Conservation (phyloP, 2,113 vertebrate species). For the Atherinomorus stipes region DNA sequence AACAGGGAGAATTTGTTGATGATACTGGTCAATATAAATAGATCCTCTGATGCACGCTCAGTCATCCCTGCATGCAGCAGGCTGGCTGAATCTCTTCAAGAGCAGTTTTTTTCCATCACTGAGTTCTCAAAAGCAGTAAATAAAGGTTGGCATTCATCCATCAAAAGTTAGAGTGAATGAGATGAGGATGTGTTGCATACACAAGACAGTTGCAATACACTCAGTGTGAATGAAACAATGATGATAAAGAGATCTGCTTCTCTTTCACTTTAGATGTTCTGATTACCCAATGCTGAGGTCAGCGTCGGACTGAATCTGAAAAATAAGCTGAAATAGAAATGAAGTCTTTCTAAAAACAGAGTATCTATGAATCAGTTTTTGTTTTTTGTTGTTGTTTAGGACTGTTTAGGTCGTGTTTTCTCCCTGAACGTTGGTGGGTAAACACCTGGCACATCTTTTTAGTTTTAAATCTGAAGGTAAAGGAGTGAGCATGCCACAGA, state of each 20-base stretch:
- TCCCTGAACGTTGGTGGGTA: background rate
- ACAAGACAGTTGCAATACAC: background rate
- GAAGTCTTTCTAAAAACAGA: background rate
- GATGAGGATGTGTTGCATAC: slow-evolving; percentile 2
- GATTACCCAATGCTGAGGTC: background rate
- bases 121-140: slow-evolving; percentile 26
- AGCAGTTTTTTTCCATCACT: slow-evolving; percentile 12
- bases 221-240: background rate
- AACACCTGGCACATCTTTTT: background rate
- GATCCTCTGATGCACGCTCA: slow-evolving; percentile 25
- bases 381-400: background rate
- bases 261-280: background rate
- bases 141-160: slow-evolving; percentile 34
- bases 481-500: background rate
- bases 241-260: background rate
- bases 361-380: background rate
- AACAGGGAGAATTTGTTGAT: slow-evolving; percentile 53
- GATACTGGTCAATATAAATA: slow-evolving; percentile 60
- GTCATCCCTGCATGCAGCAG: slow-evolving; percentile 24
- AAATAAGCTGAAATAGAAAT: slow-evolving; percentile 1
- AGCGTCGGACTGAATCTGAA: too few species aligned
- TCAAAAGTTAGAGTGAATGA: slow-evolving; percentile 28
- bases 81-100: slow-evolving; percentile 51
- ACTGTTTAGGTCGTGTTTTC: background rate
- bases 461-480: background rate